phyloP scores from a whole-genome alignment of 2,113 vertebrate genomes.

The Callorhinus ursinus region DNA sequence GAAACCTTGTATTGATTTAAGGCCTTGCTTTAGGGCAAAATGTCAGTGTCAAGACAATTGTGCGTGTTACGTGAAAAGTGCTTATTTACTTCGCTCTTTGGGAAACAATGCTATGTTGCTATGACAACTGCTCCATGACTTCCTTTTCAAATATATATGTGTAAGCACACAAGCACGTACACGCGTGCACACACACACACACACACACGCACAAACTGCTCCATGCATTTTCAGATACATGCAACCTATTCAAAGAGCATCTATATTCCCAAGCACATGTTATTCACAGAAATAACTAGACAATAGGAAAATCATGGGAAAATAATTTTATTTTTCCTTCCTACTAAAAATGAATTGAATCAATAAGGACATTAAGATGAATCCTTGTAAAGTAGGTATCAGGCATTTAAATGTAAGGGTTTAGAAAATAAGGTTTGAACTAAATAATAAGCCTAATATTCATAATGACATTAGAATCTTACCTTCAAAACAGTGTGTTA shows the following conservation, averaged over 20 bases:
- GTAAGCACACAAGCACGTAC: not conserved
- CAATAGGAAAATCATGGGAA: not conserved
- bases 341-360: not conserved
- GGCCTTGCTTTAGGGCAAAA: constrained; percentile 75
- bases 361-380: not conserved
- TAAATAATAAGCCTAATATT: not conserved
- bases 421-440: not conserved
- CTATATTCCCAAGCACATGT: not conserved
- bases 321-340: not conserved
- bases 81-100: constrained; percentile 79
- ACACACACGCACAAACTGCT: not conserved
- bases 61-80: constrained; percentile 73
- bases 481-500: not conserved
- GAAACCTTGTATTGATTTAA: constrained; percentile 73
- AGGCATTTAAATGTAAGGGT: not conserved
- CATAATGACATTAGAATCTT: not conserved
- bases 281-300: not conserved
- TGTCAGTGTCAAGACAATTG: constrained; percentile 79
- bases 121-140: constrained; percentile 72
- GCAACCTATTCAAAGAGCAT: not conserved
- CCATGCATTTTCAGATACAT: not conserved
- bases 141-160: constrained; percentile 12
- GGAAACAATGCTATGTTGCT: constrained; percentile 79
- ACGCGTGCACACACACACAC: not conserved
- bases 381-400: not conserved